These are phyloP conservation scores for Cosmia trapezina DNA, from an alignment of 2,888 invertebrate species.

Conservation along the genomic window DNA sequence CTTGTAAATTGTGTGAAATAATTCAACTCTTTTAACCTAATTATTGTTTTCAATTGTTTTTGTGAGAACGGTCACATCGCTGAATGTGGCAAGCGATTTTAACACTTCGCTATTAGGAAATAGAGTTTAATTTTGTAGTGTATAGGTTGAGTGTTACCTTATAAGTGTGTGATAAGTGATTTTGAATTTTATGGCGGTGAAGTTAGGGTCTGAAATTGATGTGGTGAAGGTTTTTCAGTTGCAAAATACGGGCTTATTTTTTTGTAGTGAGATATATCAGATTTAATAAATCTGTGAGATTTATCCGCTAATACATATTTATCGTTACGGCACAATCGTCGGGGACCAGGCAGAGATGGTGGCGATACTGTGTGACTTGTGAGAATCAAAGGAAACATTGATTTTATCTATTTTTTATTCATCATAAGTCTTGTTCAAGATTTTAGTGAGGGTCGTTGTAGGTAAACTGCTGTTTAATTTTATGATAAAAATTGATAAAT, in stretches of 20 bases:
- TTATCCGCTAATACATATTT: slow-evolving; percentile 61
- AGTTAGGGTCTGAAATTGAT: slow-evolving; percentile 29
- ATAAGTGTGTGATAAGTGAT: background rate
- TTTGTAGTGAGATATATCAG: slow-evolving; percentile 28
- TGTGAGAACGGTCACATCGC: slow-evolving; percentile 59
- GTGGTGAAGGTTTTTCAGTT: slow-evolving; percentile 12
- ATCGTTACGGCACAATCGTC: slow-evolving; percentile 59
- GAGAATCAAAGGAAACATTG: slow-evolving; percentile 57
- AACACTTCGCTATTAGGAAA: background rate
- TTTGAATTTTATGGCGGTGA: background rate
- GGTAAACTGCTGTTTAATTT: slow-evolving; percentile 2
- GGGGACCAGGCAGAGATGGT: slow-evolving; percentile 56
- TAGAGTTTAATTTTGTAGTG: slow-evolving; percentile 11
- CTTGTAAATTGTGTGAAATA: slow-evolving; percentile 63
- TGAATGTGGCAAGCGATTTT: slow-evolving; percentile 6
- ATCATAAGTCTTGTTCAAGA: slow-evolving; percentile 36
- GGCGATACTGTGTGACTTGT: slow-evolving; percentile 44
- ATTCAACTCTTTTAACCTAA: slow-evolving; percentile 61
- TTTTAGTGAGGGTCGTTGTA: slow-evolving; percentile 47
- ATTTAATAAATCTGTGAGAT: slow-evolving; percentile 59
- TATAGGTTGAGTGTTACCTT: background rate
- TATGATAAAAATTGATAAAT: slow-evolving; percentile 6
- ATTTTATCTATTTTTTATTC: slow-evolving; percentile 58
- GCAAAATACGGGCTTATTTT: slow-evolving; percentile 39
- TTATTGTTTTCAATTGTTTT: slow-evolving; percentile 61